Evolutionary conservation across 2,888 invertebrate genomes (phyloP), one percentile per base, ranked within the genome.

Genomic region (Orthosia gracilis): DNA sequence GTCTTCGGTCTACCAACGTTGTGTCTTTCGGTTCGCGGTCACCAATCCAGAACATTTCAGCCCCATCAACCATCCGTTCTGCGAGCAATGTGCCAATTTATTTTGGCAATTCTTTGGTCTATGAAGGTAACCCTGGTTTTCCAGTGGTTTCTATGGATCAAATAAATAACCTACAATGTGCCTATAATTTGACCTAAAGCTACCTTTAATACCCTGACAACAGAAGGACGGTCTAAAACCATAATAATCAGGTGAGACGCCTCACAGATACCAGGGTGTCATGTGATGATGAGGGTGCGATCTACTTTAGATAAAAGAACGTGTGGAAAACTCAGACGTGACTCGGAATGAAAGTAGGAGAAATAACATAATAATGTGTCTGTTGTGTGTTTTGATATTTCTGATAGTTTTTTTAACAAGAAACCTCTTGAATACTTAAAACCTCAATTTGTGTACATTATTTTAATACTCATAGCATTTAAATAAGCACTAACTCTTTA

Each of bases 221-320:
- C 66, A 59, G 50, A 59, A 21, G 55, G 66, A n/a, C 55, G 26
- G 57, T 18, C 58, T 62, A 71, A 68, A 80, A 49, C 62, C 40
- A 82, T 68, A 55, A 77, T 65, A 68, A 68, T 63, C 66, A 50
- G 62, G 47, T 50, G 23, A 12, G 26, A 52, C 54, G 21, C 64
- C 64, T 45, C 62, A 23, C 12, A 47, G 72, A 55, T 69, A 31
- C 55, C 45, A 70, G 80, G 58, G 68, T 61, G 73, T 69, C 77
- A 69, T 50, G 59, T 12, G 50, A 69, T 83, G 84, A 84, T 80
- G 72, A 84, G 84, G 84, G 84, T 84, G 13, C 73, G 86, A 85
- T 83, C 73, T 72, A 83, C 63, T 76, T 80, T 65, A 84, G 84
- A 85, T 85, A 80, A 69, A 85, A 50, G 54, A 55, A 73, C 58